Base-by-base conservation (phyloP, 2,888 invertebrate species). In the Erynnis tages region DNA sequence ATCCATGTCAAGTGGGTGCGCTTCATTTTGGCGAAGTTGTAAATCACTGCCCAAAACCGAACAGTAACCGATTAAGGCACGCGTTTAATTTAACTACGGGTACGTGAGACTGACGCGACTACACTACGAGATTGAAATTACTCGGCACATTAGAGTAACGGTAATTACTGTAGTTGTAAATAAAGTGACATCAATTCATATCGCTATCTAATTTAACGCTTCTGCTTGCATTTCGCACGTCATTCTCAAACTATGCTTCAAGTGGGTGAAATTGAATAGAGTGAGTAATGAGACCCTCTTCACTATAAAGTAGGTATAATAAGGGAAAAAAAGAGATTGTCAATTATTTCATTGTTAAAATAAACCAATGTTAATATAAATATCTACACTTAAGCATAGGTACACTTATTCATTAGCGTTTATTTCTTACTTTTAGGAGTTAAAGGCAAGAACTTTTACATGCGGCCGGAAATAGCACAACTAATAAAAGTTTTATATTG, bases 11-110 rank as follows among this genome's bases (percentile, higher is more conserved):
- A 65, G 66, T 50, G 43, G 34, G 41, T 43, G 43, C 34, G 41
- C 43, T 35, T 43, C 34, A 70, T 66, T 84, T 80, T 74, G 79
- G 79, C 69, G 65, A 59, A 67, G 79, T 69, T 70, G 73, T 84
- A 82, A 84, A 83, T 84, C 76, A 84, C 63, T 61, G 61, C 80
- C 49, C 49, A 41, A 49, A 38, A 49, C 49, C 34, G 41, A 49
- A 49, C 41, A 41, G 49, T 32, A 41, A 44, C 30, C 44, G 44
- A 44, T 44, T 44, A 34, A 49, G 41, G 32, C 49, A 49, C 41
- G 23, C 27, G 49, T 34, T 30, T 41, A 25, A 45, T 49, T 49
- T 49, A 34, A 46, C 38, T 25, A 25, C 35, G 27, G 23, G 21
- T 34, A 40, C 23, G 30, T 11, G 40, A 16, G 25, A 35, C n/a